Percentiles rank a stretch among this genome's conserved stretches.
Conservation (phyloP, 2,113 vertebrate species). For the Egretta garzetta region DNA sequence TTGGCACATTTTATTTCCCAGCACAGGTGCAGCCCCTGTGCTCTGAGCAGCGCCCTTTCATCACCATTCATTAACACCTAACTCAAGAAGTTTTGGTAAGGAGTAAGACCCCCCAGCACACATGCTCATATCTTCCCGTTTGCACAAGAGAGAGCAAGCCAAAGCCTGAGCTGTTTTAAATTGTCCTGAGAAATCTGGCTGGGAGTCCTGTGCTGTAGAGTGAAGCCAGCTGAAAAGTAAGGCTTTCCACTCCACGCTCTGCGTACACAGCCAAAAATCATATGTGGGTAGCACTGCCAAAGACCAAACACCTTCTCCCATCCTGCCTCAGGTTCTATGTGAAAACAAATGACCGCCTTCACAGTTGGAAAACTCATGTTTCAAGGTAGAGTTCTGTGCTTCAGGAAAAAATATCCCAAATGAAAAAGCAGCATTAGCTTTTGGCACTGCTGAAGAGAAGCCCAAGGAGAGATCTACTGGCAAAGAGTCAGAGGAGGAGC, state of each 20-base stretch:
- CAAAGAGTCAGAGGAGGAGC: not conserved
- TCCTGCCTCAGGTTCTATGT: constrained; percentile 12
- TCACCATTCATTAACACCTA: not conserved
- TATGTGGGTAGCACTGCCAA: not conserved
- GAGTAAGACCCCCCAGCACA: not conserved
- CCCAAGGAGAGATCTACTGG: not conserved
- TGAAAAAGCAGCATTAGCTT: not conserved
- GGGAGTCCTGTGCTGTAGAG: not conserved
- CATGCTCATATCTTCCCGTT: not conserved
- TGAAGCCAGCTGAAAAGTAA: constrained; percentile 28
- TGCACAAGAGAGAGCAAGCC: not conserved
- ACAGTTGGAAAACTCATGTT: constrained; percentile 20
- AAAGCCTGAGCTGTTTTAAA: not conserved
- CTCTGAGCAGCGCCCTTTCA: not conserved
- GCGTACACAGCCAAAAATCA: constrained; percentile 3
- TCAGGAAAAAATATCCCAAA: constrained; percentile 3
- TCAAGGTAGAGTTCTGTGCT: constrained; percentile 4
- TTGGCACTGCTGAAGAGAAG: not conserved
- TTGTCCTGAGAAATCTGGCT: constrained; percentile 37
- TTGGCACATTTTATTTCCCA: not conserved
- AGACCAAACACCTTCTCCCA: constrained; percentile 46
- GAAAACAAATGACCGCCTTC: not conserved
- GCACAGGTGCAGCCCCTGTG: not conserved
- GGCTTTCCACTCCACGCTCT: not conserved
- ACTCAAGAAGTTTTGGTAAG: not conserved